These are phyloP conservation scores for Eretmocerus hayati DNA, from an alignment of 2,888 invertebrate genomes.

Conservation along the genomic window DNA sequence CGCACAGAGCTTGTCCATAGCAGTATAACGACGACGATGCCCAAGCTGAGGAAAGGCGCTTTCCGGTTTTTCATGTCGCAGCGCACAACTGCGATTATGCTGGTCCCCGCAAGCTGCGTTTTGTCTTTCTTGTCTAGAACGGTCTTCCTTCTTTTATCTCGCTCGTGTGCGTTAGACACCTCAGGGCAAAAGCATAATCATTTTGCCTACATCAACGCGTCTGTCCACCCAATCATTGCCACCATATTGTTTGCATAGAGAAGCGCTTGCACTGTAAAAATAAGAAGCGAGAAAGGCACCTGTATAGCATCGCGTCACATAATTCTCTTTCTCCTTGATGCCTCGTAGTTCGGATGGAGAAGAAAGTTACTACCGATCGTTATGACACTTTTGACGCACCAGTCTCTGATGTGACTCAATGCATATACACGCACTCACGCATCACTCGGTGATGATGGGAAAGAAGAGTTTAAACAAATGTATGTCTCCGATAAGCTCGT, in stretches of 20 bases:
- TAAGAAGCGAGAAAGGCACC: neutral
- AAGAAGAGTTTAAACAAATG: neutral
- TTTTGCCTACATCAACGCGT: too few species aligned
- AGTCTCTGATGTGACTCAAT: neutral
- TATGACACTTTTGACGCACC: constrained; percentile 4
- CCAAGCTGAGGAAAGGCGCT: neutral
- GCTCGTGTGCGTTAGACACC: too few species aligned
- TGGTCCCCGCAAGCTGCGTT: neutral
- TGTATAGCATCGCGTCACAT: neutral
- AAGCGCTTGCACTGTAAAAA: neutral
- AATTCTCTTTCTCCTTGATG: too few species aligned
- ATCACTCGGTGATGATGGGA: neutral
- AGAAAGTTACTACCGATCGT: neutral
- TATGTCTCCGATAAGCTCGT: neutral
- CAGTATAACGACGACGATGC: neutral
- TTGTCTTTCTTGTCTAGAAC: too few species aligned
- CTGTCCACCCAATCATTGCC: neutral
- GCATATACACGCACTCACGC: neutral
- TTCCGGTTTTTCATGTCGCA: constrained; percentile 1
- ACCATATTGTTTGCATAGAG: neutral
- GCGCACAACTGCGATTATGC: neutral
- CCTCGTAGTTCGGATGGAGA: neutral
- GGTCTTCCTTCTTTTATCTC: too few species aligned
- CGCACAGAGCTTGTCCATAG: neutral
- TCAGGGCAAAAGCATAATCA: too few species aligned